A percentile compares a stretch with the other conserved stretches of the same genome.
These are phyloP conservation scores for Drosophila koepferae DNA, from an alignment of 2,888 invertebrate genomes.

Conservation along the genomic window DNA sequence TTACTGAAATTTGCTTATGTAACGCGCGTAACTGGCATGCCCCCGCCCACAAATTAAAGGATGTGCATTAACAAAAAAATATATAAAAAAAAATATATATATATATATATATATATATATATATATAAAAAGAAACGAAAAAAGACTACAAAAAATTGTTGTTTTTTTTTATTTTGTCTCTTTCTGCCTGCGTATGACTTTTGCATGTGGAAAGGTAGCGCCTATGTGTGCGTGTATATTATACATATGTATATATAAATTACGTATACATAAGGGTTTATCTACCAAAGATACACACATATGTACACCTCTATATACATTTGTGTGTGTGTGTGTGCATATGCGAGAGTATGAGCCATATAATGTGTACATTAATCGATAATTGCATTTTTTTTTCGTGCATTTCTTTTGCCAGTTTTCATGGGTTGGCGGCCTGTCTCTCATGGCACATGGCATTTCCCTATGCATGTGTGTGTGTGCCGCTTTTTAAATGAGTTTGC, in stretches of 20 bases:
- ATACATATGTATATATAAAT: constrained; percentile 39
- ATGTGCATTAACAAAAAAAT: constrained; percentile 63
- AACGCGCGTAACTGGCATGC: constrained; percentile 62
- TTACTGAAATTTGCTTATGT: constrained; percentile 76
- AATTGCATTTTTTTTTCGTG: constrained; percentile 76
- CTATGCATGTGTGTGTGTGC: constrained; percentile 42
- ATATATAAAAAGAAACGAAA: constrained; percentile 36
- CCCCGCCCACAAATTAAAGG: constrained; percentile 61
- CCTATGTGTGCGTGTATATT: constrained; percentile 31
- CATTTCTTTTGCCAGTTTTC: constrained; percentile 75
- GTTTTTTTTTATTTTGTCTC: constrained; percentile 1
- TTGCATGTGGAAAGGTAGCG: constrained; percentile 52
- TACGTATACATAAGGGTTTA: constrained; percentile 69
- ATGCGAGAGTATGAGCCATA: constrained; percentile 59
- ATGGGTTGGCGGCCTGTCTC: constrained; percentile 65
- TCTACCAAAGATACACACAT: constrained; percentile 56
- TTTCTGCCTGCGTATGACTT: constrained; percentile 43
- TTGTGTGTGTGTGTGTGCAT: not conserved
- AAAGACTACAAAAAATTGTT: constrained; percentile 20
- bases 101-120: not conserved
- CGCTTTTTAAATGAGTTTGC: constrained; percentile 76
- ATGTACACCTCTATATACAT: constrained; percentile 4
- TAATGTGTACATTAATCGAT: constrained; percentile 80
- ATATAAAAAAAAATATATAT: too few relatives aligned
- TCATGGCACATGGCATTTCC: constrained; percentile 69